These are phyloP conservation scores for Tyria jacobaeae DNA, from an alignment of 2,888 invertebrate species.

Conservation along the genomic window DNA sequence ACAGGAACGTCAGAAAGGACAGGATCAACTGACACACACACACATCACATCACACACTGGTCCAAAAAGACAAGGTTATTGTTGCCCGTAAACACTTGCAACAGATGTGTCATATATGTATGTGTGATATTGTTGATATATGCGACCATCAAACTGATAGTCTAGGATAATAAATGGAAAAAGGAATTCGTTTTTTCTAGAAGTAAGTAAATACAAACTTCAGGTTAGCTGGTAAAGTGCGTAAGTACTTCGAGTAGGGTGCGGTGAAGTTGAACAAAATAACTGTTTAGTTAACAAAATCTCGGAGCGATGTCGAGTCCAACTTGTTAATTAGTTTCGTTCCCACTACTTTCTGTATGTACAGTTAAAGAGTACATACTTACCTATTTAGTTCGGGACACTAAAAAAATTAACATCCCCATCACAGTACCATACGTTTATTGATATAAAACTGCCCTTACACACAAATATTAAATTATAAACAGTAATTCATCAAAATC, in stretches of 20 bases:
- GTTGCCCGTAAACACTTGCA: not conserved
- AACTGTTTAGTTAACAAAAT: slow-evolving; percentile 72
- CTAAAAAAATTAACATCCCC: too few species aligned
- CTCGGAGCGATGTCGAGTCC: slow-evolving; percentile 55
- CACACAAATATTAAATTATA: too few species aligned
- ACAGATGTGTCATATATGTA: not conserved
- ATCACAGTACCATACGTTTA: too few species aligned
- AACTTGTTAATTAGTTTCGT: slow-evolving; percentile 82
- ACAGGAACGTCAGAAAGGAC: not conserved
- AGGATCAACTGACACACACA: not conserved
- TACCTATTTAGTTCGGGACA: not conserved
- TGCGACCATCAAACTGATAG: not conserved
- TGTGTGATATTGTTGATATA: not conserved
- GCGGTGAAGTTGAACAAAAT: slow-evolving; percentile 62
- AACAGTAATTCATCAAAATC: too few species aligned
- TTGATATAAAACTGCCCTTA: too few species aligned
- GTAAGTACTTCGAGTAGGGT: slow-evolving; percentile 35
- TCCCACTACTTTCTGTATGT: slow-evolving; percentile 65
- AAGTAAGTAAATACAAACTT: slow-evolving; percentile 12
- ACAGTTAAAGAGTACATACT: slow-evolving; percentile 36
- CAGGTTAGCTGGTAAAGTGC: slow-evolving; percentile 41
- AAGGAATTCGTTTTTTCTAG: not conserved
- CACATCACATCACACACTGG: not conserved
- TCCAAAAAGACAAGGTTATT: not conserved
- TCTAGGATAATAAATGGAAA: not conserved